Conservation (phyloP, 2,888 invertebrate genomes). For the Drosophila nigricruria region DNA sequence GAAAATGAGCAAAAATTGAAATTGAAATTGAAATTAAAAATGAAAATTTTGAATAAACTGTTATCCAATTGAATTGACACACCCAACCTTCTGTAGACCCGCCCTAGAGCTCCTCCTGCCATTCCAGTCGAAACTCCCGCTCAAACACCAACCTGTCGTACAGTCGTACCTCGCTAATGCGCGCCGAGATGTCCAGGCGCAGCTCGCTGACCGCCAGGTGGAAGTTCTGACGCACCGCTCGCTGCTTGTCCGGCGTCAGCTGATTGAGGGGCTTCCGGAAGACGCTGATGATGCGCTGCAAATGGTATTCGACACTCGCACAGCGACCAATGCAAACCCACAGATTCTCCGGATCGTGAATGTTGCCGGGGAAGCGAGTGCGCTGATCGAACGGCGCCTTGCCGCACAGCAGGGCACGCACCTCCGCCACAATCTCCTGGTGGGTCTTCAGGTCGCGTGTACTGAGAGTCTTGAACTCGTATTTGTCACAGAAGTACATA, state of each 20-base stretch:
- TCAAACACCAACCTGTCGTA: slow-evolving; percentile 81
- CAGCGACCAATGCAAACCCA: slow-evolving; percentile 82
- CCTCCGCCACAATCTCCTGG: slow-evolving; percentile 75
- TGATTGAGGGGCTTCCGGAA: slow-evolving; percentile 79
- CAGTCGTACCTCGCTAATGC: slow-evolving; percentile 78
- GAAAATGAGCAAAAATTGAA: slow-evolving; percentile 45
- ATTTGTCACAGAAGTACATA: slow-evolving; percentile 82
- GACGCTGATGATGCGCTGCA: slow-evolving; percentile 77
- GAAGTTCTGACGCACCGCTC: slow-evolving; percentile 80
- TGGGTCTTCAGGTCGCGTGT: slow-evolving; percentile 73
- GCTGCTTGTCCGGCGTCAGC: slow-evolving; percentile 80
- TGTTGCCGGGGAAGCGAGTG: slow-evolving; percentile 79
- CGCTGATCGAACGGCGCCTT: slow-evolving; percentile 79
- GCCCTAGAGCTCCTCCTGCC: slow-evolving; percentile 72
- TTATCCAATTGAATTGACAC: slow-evolving; percentile 39
- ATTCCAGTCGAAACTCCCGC: slow-evolving; percentile 77
- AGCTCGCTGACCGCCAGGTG: slow-evolving; percentile 81
- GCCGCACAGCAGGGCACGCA: slow-evolving; percentile 66
- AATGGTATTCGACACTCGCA: slow-evolving; percentile 80
- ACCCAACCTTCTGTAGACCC: neutral
- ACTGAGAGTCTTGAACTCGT: slow-evolving; percentile 79
- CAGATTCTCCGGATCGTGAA: slow-evolving; percentile 79
- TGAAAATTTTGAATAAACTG: slow-evolving; percentile 53
- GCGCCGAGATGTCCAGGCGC: slow-evolving; percentile 80
- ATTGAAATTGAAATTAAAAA: slow-evolving; percentile 40